phyloP scores from a whole-genome alignment of 2,113 vertebrate genomes.

The Sylvilagus bachmani region DNA sequence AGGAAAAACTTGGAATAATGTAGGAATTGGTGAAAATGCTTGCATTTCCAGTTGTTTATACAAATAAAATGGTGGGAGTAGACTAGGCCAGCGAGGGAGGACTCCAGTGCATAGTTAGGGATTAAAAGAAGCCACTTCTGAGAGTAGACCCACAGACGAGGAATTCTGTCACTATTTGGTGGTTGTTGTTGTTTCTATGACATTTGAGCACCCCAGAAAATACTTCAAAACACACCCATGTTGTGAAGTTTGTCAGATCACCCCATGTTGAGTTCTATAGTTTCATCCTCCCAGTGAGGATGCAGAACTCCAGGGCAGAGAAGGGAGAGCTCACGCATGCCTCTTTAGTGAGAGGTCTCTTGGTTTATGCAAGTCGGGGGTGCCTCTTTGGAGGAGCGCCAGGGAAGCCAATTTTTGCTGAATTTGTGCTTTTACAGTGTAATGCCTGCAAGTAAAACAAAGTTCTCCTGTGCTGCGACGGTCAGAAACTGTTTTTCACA shows the following conservation, averaged over 20 bases:
- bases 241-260: not conserved
- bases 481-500: not conserved
- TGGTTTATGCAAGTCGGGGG: not conserved
- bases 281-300: not conserved
- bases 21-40: not conserved
- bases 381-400: not conserved
- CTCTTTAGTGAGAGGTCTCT: not conserved
- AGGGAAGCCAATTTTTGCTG: not conserved
- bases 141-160: not conserved
- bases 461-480: not conserved
- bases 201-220: not conserved
- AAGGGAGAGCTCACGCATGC: not conserved
- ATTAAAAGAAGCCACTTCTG: not conserved
- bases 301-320: too few relatives aligned
- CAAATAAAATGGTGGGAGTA: not conserved
- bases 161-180: not conserved
- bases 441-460: not conserved
- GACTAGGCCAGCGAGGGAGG: not conserved
- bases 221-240: not conserved
- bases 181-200: not conserved
- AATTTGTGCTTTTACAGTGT: not conserved
- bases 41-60: not conserved
- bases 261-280: not conserved
- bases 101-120: not conserved
- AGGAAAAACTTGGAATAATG: not conserved